Conservation (phyloP, 2,888 invertebrate genomes). For the Coecobrya sp. region DNA sequence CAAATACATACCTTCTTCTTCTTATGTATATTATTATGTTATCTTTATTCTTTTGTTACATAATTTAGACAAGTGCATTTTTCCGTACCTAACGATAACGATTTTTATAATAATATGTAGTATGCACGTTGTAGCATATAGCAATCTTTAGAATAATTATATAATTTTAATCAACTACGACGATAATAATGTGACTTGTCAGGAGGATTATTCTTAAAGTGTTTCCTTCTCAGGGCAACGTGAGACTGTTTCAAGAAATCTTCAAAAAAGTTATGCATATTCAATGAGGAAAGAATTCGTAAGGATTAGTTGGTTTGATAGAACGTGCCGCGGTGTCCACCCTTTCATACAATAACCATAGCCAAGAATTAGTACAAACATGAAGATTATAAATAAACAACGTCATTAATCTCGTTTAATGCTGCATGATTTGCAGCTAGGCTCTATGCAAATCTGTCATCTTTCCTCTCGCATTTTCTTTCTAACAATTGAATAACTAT, state of each 20-base stretch:
- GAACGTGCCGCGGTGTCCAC: not conserved
- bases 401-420: conserved; percentile 68
- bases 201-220: conserved; percentile 91
- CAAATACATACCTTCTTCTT: not conserved
- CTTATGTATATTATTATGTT: no score
- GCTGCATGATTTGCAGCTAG: conserved; percentile 50
- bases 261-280: no score
- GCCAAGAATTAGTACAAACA: conserved; percentile 49
- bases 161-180: conserved; percentile 18
- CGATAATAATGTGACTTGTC: conserved; percentile 63
- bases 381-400: conserved; percentile 32
- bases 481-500: conserved; percentile 3
- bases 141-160: not conserved
- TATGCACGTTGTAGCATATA: not conserved
- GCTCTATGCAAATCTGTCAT: conserved; percentile 28
- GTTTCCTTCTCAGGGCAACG: no score
- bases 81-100: not conserved
- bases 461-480: conserved; percentile 2
- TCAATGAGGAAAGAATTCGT: no score
- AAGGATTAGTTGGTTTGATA: not conserved
- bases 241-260: conserved; percentile 87
- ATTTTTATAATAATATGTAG: not conserved
- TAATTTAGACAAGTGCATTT: not conserved
- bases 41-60: not conserved
- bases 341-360: not conserved